These are phyloP conservation scores for Paramisgurnus dabryanus DNA, from an alignment of 2,113 vertebrate genomes.

Conservation along the genomic window DNA sequence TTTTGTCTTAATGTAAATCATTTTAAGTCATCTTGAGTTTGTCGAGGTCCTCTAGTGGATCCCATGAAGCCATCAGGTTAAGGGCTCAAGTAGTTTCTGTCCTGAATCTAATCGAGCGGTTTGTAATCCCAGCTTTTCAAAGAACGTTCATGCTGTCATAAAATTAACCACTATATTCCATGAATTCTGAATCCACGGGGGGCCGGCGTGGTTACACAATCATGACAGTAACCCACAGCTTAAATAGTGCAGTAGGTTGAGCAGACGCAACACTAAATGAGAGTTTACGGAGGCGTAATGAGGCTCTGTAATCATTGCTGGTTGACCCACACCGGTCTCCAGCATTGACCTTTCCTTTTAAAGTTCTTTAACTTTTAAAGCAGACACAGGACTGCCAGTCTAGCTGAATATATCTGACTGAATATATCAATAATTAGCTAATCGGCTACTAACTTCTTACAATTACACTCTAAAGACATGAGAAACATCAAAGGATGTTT, in stretches of 20 bases:
- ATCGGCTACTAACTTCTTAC: constrained; percentile 15
- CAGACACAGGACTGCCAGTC: not conserved
- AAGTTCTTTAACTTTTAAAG: constrained; percentile 39
- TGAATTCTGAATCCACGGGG: constrained; percentile 57
- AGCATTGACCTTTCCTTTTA: constrained; percentile 26
- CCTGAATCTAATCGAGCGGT: not conserved
- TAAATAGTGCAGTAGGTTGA: constrained; percentile 56
- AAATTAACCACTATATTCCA: constrained; percentile 25
- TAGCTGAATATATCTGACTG: constrained; percentile 18
- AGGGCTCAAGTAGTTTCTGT: not conserved
- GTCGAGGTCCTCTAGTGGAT: no score
- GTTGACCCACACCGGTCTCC: not conserved
- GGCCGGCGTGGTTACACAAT: constrained; percentile 60
- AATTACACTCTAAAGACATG: not conserved
- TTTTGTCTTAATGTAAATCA: no score
- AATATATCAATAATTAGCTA: constrained; percentile 15
- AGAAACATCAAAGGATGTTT: not conserved
- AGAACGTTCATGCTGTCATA: not conserved
- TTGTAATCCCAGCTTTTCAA: not conserved
- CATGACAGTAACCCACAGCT: constrained; percentile 73
- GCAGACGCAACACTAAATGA: constrained; percentile 20
- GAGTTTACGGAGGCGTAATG: not conserved
- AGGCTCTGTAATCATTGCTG: constrained; percentile 35
- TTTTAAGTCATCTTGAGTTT: no score
- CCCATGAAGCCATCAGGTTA: not conserved